phyloP scores from a whole-genome alignment of 2,113 vertebrate species.

The Rallus limicola region DNA sequence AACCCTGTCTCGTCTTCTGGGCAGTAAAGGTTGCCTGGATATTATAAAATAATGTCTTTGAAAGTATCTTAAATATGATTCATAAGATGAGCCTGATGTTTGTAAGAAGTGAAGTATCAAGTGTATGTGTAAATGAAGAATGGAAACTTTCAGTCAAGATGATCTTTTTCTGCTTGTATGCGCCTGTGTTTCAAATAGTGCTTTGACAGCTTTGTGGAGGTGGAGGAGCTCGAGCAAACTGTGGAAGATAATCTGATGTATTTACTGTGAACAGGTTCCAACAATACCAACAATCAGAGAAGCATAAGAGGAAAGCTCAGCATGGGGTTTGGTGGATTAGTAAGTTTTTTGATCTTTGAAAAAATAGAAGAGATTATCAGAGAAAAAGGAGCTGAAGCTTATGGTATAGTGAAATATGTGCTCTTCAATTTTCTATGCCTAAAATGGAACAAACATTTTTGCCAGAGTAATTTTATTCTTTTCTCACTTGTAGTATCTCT shows the following conservation, averaged over 20 bases:
- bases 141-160: conserved; percentile 14
- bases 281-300: conserved; percentile 57
- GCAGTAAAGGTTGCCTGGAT: neutral
- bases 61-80: neutral
- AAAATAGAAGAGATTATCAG: conserved; percentile 47
- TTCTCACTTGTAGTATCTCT: conserved; percentile 48
- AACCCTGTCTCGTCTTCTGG: neutral
- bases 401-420: conserved; percentile 36
- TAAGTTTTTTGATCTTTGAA: conserved; percentile 17
- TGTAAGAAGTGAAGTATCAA: conserved; percentile 53
- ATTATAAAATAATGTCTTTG: neutral
- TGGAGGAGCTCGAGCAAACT: conserved; percentile 56
- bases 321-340: conserved; percentile 45
- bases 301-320: conserved; percentile 25
- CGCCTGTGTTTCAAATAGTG: conserved; percentile 11
- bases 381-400: neutral
- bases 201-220: conserved; percentile 60
- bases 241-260: conserved; percentile 55
- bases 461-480: neutral
- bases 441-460: conserved; percentile 37
- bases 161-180: neutral
- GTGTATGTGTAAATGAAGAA: conserved; percentile 32
- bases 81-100: conserved; percentile 37
- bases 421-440: neutral
- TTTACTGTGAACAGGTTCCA: conserved; percentile 53